phyloP scores from a whole-genome alignment of 2,113 vertebrate species.

The Tiliqua scincoides region DNA sequence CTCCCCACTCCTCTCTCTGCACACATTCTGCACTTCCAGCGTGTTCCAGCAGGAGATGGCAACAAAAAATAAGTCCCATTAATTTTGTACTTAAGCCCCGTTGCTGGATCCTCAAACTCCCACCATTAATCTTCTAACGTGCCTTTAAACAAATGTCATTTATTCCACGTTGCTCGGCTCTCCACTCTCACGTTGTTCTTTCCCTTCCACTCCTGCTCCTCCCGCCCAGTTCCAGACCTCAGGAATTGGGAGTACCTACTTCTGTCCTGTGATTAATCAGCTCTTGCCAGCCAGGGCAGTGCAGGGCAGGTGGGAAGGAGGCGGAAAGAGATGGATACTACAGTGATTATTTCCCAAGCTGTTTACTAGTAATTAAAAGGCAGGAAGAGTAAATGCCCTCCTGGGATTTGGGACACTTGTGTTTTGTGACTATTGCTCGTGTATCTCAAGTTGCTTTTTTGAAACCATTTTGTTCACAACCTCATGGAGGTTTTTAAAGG shows the following conservation, averaged over 20 bases:
- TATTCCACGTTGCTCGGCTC: slow-evolving; percentile 40
- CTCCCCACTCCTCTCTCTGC: background rate
- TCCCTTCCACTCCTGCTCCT: background rate
- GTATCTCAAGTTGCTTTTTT: background rate
- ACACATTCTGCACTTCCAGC: slow-evolving; percentile 66
- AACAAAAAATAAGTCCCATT: slow-evolving; percentile 76
- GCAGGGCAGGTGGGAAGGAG: background rate
- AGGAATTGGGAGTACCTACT: background rate
- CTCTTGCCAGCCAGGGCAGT: slow-evolving; percentile 31
- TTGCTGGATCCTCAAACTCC: slow-evolving; percentile 64
- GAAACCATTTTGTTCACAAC: background rate
- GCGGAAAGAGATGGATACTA: background rate
- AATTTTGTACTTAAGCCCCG: slow-evolving; percentile 67
- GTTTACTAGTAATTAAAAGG: slow-evolving; percentile 39
- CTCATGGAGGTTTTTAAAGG: background rate
- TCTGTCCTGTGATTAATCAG: slow-evolving; percentile 39
- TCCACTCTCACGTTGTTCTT: background rate
- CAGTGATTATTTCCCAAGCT: slow-evolving; percentile 1
- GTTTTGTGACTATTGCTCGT: slow-evolving; percentile 1
- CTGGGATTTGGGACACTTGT: background rate
- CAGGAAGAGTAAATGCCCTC: background rate
- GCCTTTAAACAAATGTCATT: slow-evolving; percentile 65
- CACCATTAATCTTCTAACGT: slow-evolving; percentile 65
- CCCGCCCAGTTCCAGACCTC: background rate
- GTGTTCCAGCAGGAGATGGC: slow-evolving; percentile 73